These are phyloP conservation scores for Scrobipalpa atriplicella DNA, from an alignment of 2,888 invertebrate genomes.

Conservation along the genomic window DNA sequence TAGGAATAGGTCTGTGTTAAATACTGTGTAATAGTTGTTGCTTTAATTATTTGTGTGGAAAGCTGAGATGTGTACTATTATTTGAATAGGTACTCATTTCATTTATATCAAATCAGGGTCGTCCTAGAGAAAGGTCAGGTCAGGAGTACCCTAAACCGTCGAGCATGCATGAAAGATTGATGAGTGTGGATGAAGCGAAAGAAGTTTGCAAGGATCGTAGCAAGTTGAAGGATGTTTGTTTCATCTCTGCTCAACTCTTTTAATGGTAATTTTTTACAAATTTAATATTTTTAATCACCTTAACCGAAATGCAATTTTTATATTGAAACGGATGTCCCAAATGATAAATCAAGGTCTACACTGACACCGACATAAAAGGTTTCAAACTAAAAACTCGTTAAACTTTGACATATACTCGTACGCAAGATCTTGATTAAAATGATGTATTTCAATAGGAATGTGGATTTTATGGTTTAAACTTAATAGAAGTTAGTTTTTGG, in stretches of 20 bases:
- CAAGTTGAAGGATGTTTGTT: too few species aligned
- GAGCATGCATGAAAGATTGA: too few species aligned
- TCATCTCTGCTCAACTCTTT: too few species aligned
- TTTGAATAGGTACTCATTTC: too few species aligned
- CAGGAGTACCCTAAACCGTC: too few species aligned
- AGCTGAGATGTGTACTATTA: neutral
- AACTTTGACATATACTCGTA: conserved; percentile 27
- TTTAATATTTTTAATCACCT: too few species aligned
- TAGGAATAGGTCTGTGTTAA: neutral
- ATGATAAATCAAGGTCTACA: neutral
- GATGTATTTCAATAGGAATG: conserved; percentile 33
- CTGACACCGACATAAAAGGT: conserved; percentile 33
- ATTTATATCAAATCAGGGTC: too few species aligned
- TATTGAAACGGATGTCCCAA: neutral
- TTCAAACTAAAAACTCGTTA: conserved; percentile 35
- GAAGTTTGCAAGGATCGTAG: too few species aligned
- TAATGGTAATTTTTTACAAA: too few species aligned
- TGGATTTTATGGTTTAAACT: conserved; percentile 23
- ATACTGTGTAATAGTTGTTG: neutral
- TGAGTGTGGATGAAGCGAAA: too few species aligned
- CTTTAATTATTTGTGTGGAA: neutral
- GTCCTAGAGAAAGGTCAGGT: too few species aligned
- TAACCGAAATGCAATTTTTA: too few species aligned
- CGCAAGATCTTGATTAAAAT: conserved; percentile 32
- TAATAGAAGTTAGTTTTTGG: conserved; percentile 32